phyloP scores from a whole-genome alignment of 2,797 vertebrate genomes.

The Enteromius thamalakanensis region DNA sequence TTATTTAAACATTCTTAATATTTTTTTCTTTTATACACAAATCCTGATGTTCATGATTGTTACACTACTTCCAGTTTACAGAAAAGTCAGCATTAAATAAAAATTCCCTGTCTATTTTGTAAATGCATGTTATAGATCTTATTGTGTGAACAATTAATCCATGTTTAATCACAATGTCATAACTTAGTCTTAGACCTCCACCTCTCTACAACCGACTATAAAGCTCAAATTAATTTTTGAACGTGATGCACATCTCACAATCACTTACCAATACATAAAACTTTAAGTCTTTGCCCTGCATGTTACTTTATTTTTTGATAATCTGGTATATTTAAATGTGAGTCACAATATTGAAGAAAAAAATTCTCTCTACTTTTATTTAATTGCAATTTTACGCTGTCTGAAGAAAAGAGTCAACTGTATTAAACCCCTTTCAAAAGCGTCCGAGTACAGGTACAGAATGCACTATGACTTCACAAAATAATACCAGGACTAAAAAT shows the following conservation, averaged over 20 bases:
- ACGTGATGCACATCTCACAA: neutral
- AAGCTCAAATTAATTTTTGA: neutral
- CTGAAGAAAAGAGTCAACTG: neutral
- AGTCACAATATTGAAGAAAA: neutral
- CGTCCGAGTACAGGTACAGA: neutral
- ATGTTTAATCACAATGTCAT: neutral
- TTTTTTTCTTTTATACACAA: neutral
- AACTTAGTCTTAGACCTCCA: neutral
- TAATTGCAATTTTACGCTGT: neutral
- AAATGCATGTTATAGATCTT: neutral
- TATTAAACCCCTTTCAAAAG: neutral
- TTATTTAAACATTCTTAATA: neutral
- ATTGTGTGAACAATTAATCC: neutral
- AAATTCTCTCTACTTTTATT: neutral
- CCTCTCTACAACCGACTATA: neutral
- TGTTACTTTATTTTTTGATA: neutral
- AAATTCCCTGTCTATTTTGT: neutral
- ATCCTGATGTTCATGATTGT: neutral
- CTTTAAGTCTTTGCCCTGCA: neutral
- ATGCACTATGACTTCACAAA: slow-evolving; percentile 16
- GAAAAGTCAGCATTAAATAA: neutral
- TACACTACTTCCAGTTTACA: neutral
- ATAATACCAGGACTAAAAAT: slow-evolving; percentile 28
- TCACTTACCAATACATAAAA: neutral
- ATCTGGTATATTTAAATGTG: neutral